phyloP scores from a whole-genome alignment of 2,797 vertebrate species.

The Sebastolobus alascanus region DNA sequence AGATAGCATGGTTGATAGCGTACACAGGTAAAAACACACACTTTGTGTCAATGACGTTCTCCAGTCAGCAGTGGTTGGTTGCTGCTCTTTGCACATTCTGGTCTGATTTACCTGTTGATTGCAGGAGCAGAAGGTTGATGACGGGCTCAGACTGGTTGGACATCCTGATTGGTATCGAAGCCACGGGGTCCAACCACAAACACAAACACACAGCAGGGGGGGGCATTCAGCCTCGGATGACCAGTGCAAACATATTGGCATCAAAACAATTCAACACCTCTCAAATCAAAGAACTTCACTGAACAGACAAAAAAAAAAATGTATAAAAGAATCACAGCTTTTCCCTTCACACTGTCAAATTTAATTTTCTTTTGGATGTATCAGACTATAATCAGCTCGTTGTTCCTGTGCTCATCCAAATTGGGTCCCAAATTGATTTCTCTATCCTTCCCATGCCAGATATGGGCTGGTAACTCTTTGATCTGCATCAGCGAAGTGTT shows the following conservation, averaged over 20 bases:
- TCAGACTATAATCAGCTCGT: conserved; percentile 16
- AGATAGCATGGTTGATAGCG: not conserved
- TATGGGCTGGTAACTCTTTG: conserved; percentile 58
- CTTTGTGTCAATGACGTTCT: not conserved
- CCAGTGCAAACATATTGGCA: conserved; percentile 7
- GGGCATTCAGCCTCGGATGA: conserved; percentile 1
- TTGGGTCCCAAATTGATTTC: conserved; percentile 43
- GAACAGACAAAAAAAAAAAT: conserved; percentile 25
- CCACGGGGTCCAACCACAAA: conserved; percentile 10
- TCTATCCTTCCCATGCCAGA: conserved; percentile 25
- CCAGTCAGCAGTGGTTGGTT: conserved; percentile 20
- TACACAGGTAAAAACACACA: not conserved
- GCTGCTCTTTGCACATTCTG: conserved; percentile 9
- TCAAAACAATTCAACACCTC: conserved; percentile 25
- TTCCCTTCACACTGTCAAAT: not conserved
- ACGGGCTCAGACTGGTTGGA: conserved; percentile 37
- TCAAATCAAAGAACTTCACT: conserved; percentile 34
- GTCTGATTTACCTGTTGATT: conserved; percentile 59
- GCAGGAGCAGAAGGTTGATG: conserved; percentile 46
- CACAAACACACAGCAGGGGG: conserved; percentile 19
- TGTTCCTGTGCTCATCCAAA: conserved; percentile 25
- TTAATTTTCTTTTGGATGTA: not conserved
- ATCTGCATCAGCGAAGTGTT: conserved; percentile 66
- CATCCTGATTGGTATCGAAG: conserved; percentile 53
- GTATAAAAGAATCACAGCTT: conserved; percentile 1